phyloP scores from a whole-genome alignment of 2,113 vertebrate species.

The Dromaius novaehollandiae region DNA sequence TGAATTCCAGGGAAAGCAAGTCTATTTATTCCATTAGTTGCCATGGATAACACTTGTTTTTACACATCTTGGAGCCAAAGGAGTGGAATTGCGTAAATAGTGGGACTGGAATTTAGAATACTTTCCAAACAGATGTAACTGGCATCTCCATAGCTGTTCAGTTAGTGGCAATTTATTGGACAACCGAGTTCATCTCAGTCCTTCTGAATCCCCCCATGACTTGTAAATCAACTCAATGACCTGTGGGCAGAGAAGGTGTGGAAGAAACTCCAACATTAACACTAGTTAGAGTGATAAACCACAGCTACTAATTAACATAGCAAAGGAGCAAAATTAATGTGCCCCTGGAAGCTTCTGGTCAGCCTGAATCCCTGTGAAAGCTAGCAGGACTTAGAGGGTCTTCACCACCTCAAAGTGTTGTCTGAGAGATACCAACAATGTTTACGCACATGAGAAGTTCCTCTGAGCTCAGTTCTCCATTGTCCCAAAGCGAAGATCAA shows the following conservation, averaged over 20 bases:
- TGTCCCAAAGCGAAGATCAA: no score
- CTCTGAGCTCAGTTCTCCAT: neutral
- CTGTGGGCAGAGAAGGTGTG: neutral
- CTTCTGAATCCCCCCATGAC: neutral
- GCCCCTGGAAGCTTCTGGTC: neutral
- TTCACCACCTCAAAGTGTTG: neutral
- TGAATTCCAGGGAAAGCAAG: neutral
- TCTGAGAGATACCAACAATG: neutral
- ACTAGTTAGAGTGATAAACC: neutral
- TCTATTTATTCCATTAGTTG: constrained; percentile 29
- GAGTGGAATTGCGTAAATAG: neutral
- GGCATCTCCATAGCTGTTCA: neutral
- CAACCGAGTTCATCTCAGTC: neutral
- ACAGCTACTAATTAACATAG: neutral
- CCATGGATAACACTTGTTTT: constrained; percentile 1
- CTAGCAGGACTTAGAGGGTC: neutral
- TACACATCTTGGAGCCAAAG: neutral
- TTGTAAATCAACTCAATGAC: neutral
- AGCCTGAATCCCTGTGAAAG: neutral
- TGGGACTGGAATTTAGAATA: neutral
- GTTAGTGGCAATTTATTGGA: neutral
- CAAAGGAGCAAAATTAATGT: neutral
- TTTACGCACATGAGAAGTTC: neutral
- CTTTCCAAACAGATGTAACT: constrained; percentile 12
- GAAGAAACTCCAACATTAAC: neutral